A percentile compares a stretch with the other conserved stretches of the same genome.
These are phyloP conservation scores for Alexandromys oeconomus DNA, from an alignment of 2,797 vertebrate species.

Conservation along the genomic window DNA sequence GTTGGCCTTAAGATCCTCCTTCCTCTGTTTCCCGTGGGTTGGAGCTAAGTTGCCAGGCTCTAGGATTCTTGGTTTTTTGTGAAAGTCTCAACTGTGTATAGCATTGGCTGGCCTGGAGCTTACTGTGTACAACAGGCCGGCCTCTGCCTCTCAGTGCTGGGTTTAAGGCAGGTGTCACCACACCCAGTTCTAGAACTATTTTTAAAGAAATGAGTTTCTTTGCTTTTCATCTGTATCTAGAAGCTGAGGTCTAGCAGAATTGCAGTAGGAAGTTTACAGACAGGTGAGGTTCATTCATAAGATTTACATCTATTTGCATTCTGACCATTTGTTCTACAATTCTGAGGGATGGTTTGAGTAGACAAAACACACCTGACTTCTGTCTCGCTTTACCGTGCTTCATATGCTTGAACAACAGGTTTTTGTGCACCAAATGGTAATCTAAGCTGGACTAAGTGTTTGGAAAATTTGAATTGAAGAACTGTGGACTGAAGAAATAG, in stretches of 20 bases:
- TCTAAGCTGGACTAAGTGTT: background rate
- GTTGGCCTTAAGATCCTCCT: background rate
- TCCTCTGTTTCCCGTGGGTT: background rate
- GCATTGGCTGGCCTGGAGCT: background rate
- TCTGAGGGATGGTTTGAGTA: constrained; percentile 42
- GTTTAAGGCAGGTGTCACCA: background rate
- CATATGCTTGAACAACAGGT: background rate
- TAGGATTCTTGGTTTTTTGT: background rate
- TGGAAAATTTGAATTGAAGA: constrained; percentile 39
- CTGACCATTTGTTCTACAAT: constrained; percentile 3
- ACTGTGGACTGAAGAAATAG: constrained; percentile 3
- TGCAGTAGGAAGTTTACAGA: constrained; percentile 1
- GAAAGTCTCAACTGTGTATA: background rate
- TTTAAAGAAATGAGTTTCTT: constrained; percentile 17
- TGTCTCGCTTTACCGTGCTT: constrained; percentile 14
- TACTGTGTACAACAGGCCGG: background rate
- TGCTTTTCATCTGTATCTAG: constrained; percentile 30
- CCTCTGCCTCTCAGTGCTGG: background rate
- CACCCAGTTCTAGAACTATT: background rate
- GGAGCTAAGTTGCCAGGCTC: background rate
- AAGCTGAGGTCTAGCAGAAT: constrained; percentile 40
- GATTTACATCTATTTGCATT: background rate
- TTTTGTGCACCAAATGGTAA: constrained; percentile 20
- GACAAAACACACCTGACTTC: background rate
- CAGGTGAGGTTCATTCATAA: constrained; percentile 54